Evolutionary conservation across 2,888 invertebrate genomes (phyloP).

Genomic region (Pseudolycoriella hygida): DNA sequence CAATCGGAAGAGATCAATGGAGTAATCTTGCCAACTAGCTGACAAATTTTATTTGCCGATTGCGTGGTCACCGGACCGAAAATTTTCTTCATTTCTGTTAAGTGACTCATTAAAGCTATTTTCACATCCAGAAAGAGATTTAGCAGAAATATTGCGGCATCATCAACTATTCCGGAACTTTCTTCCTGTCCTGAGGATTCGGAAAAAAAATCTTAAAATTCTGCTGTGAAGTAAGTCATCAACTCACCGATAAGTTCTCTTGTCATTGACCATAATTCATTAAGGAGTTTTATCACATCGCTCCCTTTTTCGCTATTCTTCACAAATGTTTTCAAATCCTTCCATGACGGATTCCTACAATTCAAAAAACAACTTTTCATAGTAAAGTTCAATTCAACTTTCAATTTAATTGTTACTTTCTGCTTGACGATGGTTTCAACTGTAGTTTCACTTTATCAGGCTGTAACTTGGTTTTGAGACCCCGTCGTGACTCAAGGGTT

Average conservation of each 20-base stretch:
- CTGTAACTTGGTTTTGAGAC: no score
- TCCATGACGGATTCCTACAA: not conserved
- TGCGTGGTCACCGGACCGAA: constrained; percentile 39
- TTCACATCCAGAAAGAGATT: constrained; percentile 39
- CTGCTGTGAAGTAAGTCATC: no score
- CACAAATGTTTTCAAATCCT: not conserved
- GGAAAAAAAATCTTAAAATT: constrained; percentile 12
- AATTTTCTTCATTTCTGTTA: constrained; percentile 35
- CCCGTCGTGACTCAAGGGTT: no score
- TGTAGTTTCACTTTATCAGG: no score
- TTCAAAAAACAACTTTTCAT: no score
- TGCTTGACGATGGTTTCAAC: no score
- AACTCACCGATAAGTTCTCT: constrained; percentile 6
- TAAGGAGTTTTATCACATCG: not conserved
- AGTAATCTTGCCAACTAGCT: constrained; percentile 34
- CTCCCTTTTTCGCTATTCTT: not conserved
- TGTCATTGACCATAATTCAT: constrained; percentile 5
- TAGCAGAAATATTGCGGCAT: constrained; percentile 40
- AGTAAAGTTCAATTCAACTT: no score
- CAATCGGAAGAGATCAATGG: constrained; percentile 31
- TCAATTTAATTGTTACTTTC: no score
- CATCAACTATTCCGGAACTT: constrained; percentile 38
- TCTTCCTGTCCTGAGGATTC: no score
- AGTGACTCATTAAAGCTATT: constrained; percentile 38
- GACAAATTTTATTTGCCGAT: constrained; percentile 37